Conservation (phyloP, 2,797 vertebrate genomes). For the Sebastes minor region DNA sequence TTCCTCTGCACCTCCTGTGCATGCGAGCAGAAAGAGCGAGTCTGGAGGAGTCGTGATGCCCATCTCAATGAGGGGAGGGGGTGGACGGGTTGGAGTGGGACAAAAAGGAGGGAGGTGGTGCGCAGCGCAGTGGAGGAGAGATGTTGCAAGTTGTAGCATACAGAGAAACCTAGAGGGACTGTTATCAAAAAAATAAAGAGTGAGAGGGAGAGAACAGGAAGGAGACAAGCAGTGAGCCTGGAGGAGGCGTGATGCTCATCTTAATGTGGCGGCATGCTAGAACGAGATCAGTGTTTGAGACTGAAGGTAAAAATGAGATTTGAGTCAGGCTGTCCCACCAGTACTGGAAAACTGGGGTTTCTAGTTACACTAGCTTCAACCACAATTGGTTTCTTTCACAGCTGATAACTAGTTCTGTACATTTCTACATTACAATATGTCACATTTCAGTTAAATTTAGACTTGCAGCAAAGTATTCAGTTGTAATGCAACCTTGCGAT, state of each 20-base stretch:
- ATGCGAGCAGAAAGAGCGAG: slow-evolving; percentile 70
- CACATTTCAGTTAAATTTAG: background rate
- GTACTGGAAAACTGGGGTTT: background rate
- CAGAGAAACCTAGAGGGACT: slow-evolving; percentile 21
- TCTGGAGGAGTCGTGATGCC: slow-evolving; percentile 73
- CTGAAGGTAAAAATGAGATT: background rate
- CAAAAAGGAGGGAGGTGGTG: slow-evolving; percentile 36
- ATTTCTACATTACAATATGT: too few relatives aligned
- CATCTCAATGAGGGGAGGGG: slow-evolving; percentile 70
- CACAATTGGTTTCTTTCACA: background rate
- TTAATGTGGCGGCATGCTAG: slow-evolving; percentile 23
- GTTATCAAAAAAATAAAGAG: slow-evolving; percentile 23
- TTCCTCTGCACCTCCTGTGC: slow-evolving; percentile 69
- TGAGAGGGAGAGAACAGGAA: background rate
- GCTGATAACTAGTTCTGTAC: background rate
- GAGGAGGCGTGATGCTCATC: slow-evolving; percentile 58
- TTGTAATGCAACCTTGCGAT: slow-evolving; percentile 32
- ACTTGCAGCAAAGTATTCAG: background rate
- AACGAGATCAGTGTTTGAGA: background rate
- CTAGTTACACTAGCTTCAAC: background rate
- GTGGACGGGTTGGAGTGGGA: slow-evolving; percentile 35
- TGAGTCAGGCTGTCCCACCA: background rate
- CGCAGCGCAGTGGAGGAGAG: slow-evolving; percentile 36
- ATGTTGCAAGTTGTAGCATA: slow-evolving; percentile 45
- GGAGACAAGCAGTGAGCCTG: slow-evolving; percentile 5